Base-by-base conservation (phyloP, 1,140 invertebrate species). In the Macrobrachium rosenbergii region DNA sequence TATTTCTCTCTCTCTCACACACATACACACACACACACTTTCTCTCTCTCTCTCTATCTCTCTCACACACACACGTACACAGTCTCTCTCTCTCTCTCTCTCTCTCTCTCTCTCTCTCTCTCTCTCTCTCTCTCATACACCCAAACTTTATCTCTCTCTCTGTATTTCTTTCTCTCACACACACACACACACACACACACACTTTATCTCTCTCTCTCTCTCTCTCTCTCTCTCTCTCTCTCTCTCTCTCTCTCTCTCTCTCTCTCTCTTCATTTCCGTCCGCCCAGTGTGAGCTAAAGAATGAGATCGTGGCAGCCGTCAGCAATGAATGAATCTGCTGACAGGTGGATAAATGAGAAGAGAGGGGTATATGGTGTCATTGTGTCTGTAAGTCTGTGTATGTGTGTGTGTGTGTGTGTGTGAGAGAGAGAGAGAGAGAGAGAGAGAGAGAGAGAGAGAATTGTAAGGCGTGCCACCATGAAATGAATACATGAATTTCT, bases 171-270 rank as follows among this genome's bases (percentile, higher is more conserved):
- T 23, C 10, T 23, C 75, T 19, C 43, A n/a, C n/a, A n/a, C n/a
- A n/a, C n/a, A n/a, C n/a, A n/a, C n/a, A n/a, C n/a, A n/a, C n/a
- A n/a, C n/a, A n/a, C n/a, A n/a, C n/a, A n/a, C n/a, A n/a, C n/a
- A n/a, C n/a, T n/a, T n/a, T n/a, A n/a, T 60, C 64, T 73, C 64
- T 82, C 64, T 73, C 79, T 81, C 62, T 59, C 75, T 43, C 75
- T 19, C 67, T 72, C 28, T 60, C 64, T 73, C 64, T 82, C 64
- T 73, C 79, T 81, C 62, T 59, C 75, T 43, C 75, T 19, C n/a
- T 28, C 58, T 77, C 21, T 23, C 75, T 77, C 75, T 23, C 19
- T 77, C 75, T 52, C 58, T 59, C 12, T 14, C 10, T 19, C 2
- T 23, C 10, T 23, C 75, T 19, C 43, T 52, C 58, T 0, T 14